Evolutionary conservation across 1,140 invertebrate genomes (phyloP), one percentile per base, ranked within the genome.

Genomic region (Dinoponera quadriceps): DNA sequence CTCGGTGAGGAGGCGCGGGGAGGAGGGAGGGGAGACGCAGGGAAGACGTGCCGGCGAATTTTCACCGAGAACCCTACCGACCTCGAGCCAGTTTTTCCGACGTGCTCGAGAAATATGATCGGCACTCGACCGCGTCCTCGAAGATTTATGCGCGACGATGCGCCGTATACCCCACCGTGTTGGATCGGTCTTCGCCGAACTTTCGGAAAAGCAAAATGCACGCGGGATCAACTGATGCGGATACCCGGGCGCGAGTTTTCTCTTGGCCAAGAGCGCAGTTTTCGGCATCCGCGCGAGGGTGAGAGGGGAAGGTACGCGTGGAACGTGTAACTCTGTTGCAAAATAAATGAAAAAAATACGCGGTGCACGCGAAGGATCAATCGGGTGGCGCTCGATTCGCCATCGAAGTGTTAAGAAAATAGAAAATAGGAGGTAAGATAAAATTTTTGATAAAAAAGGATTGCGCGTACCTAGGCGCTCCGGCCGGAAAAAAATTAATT

Each of bases 41-140:
- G 18, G 18, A 16, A 9, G 13, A 44, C 33, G 51, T 18, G 65
- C 33, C 20, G 75, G 25, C 33, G 51, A 80, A 71, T 80, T 80
- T 71, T 80, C 75, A 48, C 27, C 75, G 65, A 80, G 44, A 78
- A 57, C 33, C 33, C 22, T 65, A 38, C 25, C 38, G 75, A 80
- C 62, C 74, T 77, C 74, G 63, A 69, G 65, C 75, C 65, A 69
- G 65, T 80, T 80, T 80, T 80, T 80, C 75, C 65, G 75, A 80
- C 65, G 25, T 59, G 65, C 33, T 57, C 51, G 54, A 69, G 33
- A 80, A 80, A 80, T 80, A 80, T 80, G 65, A 80, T 80, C 75
- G 75, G 75, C 75, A 48, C 54, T 80, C 65, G 33, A 68, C 20
- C 62, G 60, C 74, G 66, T 68, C 74, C 54, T 38, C 38, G 14